Percentiles rank a stretch among this genome's conserved stretches.
Evolutionary conservation across 2,797 vertebrate species (phyloP).

Genomic region (Pterois miles): DNA sequence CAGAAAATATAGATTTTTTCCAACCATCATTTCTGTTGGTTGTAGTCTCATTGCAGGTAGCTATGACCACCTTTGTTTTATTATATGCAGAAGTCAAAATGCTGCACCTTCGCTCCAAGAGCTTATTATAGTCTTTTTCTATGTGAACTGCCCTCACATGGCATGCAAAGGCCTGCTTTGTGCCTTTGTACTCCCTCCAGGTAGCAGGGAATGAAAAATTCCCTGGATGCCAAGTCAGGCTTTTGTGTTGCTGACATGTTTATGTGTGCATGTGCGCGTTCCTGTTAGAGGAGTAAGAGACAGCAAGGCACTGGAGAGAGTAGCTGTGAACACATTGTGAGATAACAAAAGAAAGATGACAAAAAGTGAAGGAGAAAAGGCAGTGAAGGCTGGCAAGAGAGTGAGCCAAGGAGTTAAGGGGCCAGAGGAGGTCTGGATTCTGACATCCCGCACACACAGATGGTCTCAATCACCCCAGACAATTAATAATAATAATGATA

Average conservation of each 20-base stretch:
- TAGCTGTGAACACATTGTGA: background rate
- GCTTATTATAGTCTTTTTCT: constrained; percentile 34
- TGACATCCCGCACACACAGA: constrained; percentile 73
- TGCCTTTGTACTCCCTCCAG: constrained; percentile 63
- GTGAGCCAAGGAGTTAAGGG: constrained; percentile 34
- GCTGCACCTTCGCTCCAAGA: constrained; percentile 19
- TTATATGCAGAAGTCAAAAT: constrained; percentile 32
- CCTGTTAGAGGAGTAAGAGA: constrained; percentile 5
- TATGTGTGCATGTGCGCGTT: constrained; percentile 18
- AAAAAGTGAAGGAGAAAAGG: constrained; percentile 38
- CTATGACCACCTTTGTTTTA: constrained; percentile 35
- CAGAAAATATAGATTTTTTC: background rate
- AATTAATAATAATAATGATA: constrained; percentile 63
- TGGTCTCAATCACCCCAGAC: constrained; percentile 68
- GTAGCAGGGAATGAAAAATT: constrained; percentile 36
- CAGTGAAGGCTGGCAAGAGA: constrained; percentile 32
- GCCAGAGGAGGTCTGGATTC: constrained; percentile 53
- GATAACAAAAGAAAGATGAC: constrained; percentile 59
- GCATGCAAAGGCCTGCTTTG: constrained; percentile 24
- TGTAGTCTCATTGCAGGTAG: background rate
- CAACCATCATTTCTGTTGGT: background rate
- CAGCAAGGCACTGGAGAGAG: constrained; percentile 2
- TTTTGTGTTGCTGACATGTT: constrained; percentile 58
- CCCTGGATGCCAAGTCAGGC: constrained; percentile 41
- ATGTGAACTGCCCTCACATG: constrained; percentile 34